Evolutionary conservation across 2,797 vertebrate genomes (phyloP), one percentile per base, ranked within the genome.

Genomic region (Spheniscus humboldti): DNA sequence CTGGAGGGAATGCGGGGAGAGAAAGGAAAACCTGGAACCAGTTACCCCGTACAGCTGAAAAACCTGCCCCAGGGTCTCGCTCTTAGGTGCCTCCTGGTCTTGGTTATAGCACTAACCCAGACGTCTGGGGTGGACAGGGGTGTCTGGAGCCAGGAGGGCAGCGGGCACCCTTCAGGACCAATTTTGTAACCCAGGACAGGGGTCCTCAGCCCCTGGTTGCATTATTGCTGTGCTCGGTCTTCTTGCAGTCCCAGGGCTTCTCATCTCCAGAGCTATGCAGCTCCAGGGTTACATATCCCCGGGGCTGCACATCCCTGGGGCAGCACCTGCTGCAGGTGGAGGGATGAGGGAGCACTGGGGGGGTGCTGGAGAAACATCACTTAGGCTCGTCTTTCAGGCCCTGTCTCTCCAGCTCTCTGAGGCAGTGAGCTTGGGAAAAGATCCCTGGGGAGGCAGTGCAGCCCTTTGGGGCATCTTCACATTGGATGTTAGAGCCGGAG

Each of bases 271-370:
- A 22, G 43, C 60, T 24, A 2, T 3, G 41, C 13, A 37, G 60
- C 73, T 37, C 8, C 50, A 6, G 86, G 22, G n/a, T 25, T 31
- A 7, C 2, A 0, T 3, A 23, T 3, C 18, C 28, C 11, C 5
- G 1, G 35, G 52, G 35, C 16, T 2, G 53, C 27, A 8, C 31
- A 3, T 37, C 31, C 22, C 53, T 0, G 5, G 25, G 30, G 62
- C 81, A 83, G 87, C 96, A 95, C 96, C 95, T 96, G 95, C 94
- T 33, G 53, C 56, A 8, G 13, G 60, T 2, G 18, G 18, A 59
- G 56, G 47, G 47, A n/a, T 0, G 4, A 25, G 31, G 74, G 57
- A 63, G 43, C 14, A 0, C 18, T 10, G 20, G 2, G 13, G 1
- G 3, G 7, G 25, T 30, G 53, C 18, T 64, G 92, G 5, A 60